phyloP scores from a whole-genome alignment of 2,113 vertebrate species.

The Neogobius melanostomus region DNA sequence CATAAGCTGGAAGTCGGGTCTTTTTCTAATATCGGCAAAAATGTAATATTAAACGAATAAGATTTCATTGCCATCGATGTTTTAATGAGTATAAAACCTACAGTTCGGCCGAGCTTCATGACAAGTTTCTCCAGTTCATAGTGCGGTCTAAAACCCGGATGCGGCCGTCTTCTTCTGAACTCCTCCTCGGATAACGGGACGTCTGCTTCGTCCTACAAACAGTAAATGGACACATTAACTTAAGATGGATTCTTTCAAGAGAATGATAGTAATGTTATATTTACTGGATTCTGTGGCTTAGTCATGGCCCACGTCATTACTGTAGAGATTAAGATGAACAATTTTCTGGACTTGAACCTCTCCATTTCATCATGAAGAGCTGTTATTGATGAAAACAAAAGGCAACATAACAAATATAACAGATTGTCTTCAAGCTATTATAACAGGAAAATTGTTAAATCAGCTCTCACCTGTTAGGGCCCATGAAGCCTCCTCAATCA shows the following conservation, averaged over 20 bases:
- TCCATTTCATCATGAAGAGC: slow-evolving; percentile 78
- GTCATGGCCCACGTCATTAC: slow-evolving; percentile 90
- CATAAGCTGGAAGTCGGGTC: slow-evolving; percentile 78
- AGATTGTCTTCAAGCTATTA: too few species aligned
- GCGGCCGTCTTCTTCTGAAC: slow-evolving; percentile 82
- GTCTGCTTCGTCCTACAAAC: slow-evolving; percentile 79
- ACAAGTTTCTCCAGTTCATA: slow-evolving; percentile 86
- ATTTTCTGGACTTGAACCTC: slow-evolving; percentile 79
- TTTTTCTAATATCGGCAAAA: slow-evolving; percentile 75
- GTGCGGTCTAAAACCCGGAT: slow-evolving; percentile 82
- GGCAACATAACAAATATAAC: too few species aligned
- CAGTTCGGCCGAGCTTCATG: slow-evolving; percentile 83
- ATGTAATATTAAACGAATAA: slow-evolving; percentile 1
- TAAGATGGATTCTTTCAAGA: neutral
- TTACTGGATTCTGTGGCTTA: slow-evolving; percentile 81
- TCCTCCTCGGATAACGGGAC: slow-evolving; percentile 83
- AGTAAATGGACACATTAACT: neutral
- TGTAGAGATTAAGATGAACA: slow-evolving; percentile 91
- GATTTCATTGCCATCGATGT: neutral
- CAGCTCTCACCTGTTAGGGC: slow-evolving; percentile 80
- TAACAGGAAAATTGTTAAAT: too few species aligned
- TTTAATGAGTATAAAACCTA: slow-evolving; percentile 60
- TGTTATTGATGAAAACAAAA: slow-evolving; percentile 17
- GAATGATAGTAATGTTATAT: slow-evolving; percentile 21
- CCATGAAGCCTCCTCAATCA: slow-evolving; percentile 87